phyloP scores from a whole-genome alignment of 1,140 invertebrate species.

The Tetranychus cinnabarinus region DNA sequence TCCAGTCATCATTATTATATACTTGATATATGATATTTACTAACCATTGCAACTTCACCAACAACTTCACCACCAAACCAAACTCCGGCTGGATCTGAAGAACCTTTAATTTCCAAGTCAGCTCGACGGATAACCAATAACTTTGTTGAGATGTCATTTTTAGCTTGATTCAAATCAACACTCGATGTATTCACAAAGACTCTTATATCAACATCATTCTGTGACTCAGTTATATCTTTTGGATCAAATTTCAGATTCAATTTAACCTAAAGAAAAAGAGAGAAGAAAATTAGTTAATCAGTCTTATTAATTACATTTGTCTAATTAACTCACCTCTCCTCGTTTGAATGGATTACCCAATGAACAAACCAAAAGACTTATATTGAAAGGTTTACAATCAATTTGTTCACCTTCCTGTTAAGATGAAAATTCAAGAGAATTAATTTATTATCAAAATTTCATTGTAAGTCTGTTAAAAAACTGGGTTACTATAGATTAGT shows the following conservation, averaged over 20 bases:
- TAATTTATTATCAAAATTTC: neutral
- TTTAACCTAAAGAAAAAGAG: conserved; percentile 5
- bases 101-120: conserved; percentile 55
- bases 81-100: conserved; percentile 43
- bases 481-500: no score
- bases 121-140: conserved; percentile 44
- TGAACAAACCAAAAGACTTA: conserved; percentile 44
- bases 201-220: neutral
- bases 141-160: neutral
- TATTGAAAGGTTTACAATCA: conserved; percentile 32
- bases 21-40: no score
- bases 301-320: no score
- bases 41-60: conserved; percentile 54
- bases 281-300: no score
- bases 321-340: conserved; percentile 1
- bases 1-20: no score
- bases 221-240: conserved; percentile 26
- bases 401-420: conserved; percentile 11
- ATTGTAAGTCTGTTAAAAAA: no score
- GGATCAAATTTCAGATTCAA: conserved; percentile 46
- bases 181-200: neutral
- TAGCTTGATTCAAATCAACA: neutral
- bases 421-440: conserved; percentile 13
- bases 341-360: conserved; percentile 68
- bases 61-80: conserved; percentile 60